Base-by-base conservation (phyloP, 2,113 vertebrate genomes). In the Dasyornis broadbenti region DNA sequence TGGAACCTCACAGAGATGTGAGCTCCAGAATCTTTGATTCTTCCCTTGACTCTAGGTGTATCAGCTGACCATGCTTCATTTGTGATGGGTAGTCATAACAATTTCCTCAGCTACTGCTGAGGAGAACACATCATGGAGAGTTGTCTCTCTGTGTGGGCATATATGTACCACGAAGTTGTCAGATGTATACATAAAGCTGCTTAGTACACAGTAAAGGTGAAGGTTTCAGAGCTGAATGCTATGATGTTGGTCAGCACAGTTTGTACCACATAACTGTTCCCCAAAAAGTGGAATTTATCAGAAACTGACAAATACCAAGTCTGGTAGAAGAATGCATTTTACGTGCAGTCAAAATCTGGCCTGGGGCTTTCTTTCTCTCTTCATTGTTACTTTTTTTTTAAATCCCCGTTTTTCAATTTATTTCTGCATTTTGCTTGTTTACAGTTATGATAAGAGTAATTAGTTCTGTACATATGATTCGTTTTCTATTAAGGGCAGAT, bases 51-150 rank as follows among this genome's bases (percentile, higher is more conserved):
- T 86, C 52, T 28, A 50, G 49, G 50, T 7, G 5, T 53, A 82
- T 63, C 76, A 60, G 20, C 60, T 78, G 65, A 59, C 39, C 9
- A 26, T 39, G 47, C 13, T 57, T 92, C 54, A 63, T 82, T 65
- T 90, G 47, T 1, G 4, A 45, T 59, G 59, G 33, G 26, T 65
- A 65, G n/a, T 86, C 57, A 26, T 40, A 82, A 37, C 24, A 45
- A 35, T 42, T 95, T 26, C 42, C 6, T 14, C 39, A 7, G 54
- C 42, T 72, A 24, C 45, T 3, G 3, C 37, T 37, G 44, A 75
- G 60, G 35, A 93, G n/a, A 37, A 76, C 49, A 53, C 15, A 10
- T 50, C 26, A 45, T 0, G 0, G 33, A 27, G 8, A 10, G 5
- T 7, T 86, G 23, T 47, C 17, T 37, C 21, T 75, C 40, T 19